Evolutionary conservation across 2,888 invertebrate genomes (phyloP).

Genomic region (Tuberolachnus salignus): DNA sequence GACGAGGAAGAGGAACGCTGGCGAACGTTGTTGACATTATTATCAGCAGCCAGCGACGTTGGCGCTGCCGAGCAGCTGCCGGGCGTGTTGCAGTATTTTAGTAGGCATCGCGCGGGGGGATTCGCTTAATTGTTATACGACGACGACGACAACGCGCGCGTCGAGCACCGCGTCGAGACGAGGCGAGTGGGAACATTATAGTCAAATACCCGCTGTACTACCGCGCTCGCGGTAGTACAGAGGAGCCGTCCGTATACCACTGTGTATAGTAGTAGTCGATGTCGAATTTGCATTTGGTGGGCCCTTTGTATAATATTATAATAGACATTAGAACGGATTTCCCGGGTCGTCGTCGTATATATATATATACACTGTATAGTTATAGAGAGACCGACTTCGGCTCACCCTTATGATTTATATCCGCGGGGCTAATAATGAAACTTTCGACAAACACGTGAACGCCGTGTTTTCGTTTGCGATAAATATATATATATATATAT

Average conservation of each 20-base stretch:
- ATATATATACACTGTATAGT: not conserved
- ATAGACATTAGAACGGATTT: slow-evolving; percentile 56
- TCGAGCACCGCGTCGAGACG: not conserved
- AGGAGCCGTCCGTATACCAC: no score
- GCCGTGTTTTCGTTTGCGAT: slow-evolving; percentile 42
- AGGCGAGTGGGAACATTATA: not conserved
- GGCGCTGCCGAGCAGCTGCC: not conserved
- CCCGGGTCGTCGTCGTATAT: slow-evolving; percentile 3
- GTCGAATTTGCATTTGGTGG: slow-evolving; percentile 51
- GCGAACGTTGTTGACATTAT: slow-evolving; percentile 48
- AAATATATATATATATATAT: not conserved
- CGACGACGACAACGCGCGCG: slow-evolving; percentile 13
- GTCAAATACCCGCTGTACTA: slow-evolving; percentile 2
- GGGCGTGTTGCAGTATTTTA: not conserved
- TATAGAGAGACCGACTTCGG: slow-evolving; percentile 1
- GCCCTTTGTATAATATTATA: slow-evolving; percentile 33
- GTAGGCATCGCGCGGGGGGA: slow-evolving; percentile 27
- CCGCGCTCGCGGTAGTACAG: no score
- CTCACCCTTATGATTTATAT: slow-evolving; percentile 42
- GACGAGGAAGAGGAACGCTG: slow-evolving; percentile 6
- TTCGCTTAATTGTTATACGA: slow-evolving; percentile 55
- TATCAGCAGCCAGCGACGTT: not conserved
- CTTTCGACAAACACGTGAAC: slow-evolving; percentile 34
- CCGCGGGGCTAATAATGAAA: slow-evolving; percentile 33
- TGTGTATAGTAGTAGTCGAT: slow-evolving; percentile 41